Percentiles rank a stretch among this genome's conserved stretches.
Conservation (phyloP, 2,113 vertebrate genomes). For the Pseudorasbora parva region DNA sequence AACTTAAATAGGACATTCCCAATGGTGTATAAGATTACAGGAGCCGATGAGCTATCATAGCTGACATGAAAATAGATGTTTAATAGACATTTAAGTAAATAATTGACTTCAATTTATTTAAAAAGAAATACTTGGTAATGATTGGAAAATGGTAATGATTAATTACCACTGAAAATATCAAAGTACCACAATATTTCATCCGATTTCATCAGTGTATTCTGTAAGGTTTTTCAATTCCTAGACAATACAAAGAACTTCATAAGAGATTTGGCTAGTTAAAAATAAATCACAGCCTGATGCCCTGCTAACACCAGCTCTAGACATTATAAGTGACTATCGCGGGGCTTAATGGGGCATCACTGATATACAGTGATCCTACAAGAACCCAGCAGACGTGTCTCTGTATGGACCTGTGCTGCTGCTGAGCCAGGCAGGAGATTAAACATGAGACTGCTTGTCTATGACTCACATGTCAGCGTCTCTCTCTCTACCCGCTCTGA, state of each 20-base stretch:
- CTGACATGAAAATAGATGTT: background rate
- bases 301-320: background rate
- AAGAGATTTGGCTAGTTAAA: background rate
- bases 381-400: slow-evolving; percentile 35
- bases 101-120: background rate
- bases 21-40: background rate
- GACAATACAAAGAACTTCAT: background rate
- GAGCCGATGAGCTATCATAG: background rate
- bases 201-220: background rate
- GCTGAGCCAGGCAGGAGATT: slow-evolving; percentile 31
- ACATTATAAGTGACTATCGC: background rate
- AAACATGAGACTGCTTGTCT: slow-evolving; percentile 73
- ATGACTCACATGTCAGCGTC: slow-evolving; percentile 67
- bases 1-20: background rate
- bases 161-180: background rate
- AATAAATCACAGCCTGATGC: slow-evolving; percentile 4
- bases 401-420: slow-evolving; percentile 53
- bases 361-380: background rate
- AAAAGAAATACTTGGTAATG: no score
- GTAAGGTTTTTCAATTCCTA: slow-evolving; percentile 3
- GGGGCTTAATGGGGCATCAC: background rate
- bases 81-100: background rate
- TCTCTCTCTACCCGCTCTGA: background rate
- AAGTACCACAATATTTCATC: background rate
- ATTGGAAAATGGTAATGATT: no score